Base-by-base conservation (phyloP, 2,888 invertebrate species). In the Eurois occulta region DNA sequence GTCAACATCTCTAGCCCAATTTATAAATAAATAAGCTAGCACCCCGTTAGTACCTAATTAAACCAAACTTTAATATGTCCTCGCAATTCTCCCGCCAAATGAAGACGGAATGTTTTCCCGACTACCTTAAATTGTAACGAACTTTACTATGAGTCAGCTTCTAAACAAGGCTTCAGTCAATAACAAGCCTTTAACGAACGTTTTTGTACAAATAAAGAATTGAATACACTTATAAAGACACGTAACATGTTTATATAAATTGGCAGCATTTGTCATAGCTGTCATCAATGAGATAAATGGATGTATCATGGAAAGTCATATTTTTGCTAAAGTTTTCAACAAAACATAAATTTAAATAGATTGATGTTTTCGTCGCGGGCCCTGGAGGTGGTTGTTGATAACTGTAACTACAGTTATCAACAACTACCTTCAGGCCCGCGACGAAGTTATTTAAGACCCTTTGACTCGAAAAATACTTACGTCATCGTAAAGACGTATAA, bases 91-190 rank as follows among this genome's bases (percentile, higher is more conserved):
- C 82, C 60, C 82, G 82, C 85, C 85, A 76, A 81, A 69, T 43
- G 24, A 24, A 74, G n/a, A 35, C 58, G 7, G n/a, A 72, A 55
- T 64, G 13, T 70, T 71, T 80, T 78, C 69, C 65, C 72, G 78
- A 69, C 72, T 66, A 86, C 64, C 62, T 75, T 73, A 75, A 58
- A 66, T 60, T 46, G 35, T 83, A 86, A 84, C 84, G 84, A 79
- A 69, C 73, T 67, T 83, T 77, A 72, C 60, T 73, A 79, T 84
- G 84, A 86, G 64, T 86, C 84, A 86, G 68, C 75, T 18, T 48
- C 62, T 73, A 75, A 67, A 72, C 67, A 75, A 83, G 70, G 70
- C 70, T 68, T 72, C 24, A 43, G 75, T 73, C 58, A 84, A 86
- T 35, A 86, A 71, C 67, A 75, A 60, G 38, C 60, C n/a, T 58